Evolutionary conservation across 2,888 invertebrate species (phyloP).

Genomic region (Protula sp.): DNA sequence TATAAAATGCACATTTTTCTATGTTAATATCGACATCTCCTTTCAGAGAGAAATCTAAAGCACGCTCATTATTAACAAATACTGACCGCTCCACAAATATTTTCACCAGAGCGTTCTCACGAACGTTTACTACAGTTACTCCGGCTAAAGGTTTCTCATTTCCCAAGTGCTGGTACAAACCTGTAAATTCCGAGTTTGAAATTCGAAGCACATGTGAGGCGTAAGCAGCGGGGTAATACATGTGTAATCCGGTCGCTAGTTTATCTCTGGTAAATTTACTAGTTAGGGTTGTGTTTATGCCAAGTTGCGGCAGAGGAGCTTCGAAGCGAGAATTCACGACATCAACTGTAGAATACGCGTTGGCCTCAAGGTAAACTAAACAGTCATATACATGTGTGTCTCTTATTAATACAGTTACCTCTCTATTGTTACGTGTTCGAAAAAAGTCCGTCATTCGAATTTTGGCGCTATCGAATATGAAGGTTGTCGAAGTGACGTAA

Average conservation of each 20-base stretch:
- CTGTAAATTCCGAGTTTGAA: not conserved
- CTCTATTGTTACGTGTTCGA: no score
- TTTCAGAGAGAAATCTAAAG: slow-evolving; percentile 10
- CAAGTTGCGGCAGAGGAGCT: not conserved
- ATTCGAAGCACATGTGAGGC: not conserved
- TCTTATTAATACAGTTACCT: no score
- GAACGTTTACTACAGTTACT: not conserved
- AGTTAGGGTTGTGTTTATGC: not conserved
- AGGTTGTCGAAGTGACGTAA: no score
- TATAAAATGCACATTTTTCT: slow-evolving; percentile 1
- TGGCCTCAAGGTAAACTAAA: no score
- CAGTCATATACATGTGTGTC: no score
- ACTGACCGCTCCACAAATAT: not conserved
- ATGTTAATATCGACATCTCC: slow-evolving; percentile 4
- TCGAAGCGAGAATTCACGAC: not conserved
- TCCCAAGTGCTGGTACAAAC: not conserved
- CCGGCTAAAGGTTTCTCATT: not conserved
- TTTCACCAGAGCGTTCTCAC: not conserved
- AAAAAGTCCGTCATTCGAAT: no score
- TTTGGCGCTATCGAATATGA: no score
- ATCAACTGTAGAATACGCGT: not conserved
- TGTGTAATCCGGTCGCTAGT: not conserved
- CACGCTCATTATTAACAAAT: not conserved
- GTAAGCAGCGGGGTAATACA: not conserved
- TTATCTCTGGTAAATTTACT: not conserved